Base-by-base conservation (phyloP, 2,888 invertebrate species). In the Furcula furcula region DNA sequence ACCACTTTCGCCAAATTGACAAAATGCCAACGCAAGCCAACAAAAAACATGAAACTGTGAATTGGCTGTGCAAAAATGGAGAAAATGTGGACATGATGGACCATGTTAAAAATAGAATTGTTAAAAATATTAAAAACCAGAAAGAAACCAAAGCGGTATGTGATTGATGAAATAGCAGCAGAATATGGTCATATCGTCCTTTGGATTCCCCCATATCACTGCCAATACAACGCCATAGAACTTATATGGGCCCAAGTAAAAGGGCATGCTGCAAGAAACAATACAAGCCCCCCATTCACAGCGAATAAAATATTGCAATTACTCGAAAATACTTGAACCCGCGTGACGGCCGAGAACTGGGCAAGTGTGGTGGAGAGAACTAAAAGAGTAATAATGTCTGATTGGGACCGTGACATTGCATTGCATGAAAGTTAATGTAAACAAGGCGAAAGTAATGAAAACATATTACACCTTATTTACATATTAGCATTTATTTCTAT, bases 101-200 rank as follows among this genome's bases (percentile, higher is more conserved):
- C 16, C n/a, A 2, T 20, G 9, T 4, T 20, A n/a, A 20, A 20
- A 20, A 9, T n/a, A n/a, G 20, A 20, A 4, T 20, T 20, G 9
- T 2, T 20, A n/a, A 20, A 20, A 4, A n/a, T 20, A n/a, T 5
- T 5, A 20, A 20, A 20, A 20, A n/a, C n/a, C n/a, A 20, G 9
- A 2, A 20, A 20, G 12, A 7, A 3, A 3, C 12, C 7, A 25
- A 29, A 29, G 19, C 14, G 29, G 19, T 29, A 29, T 11, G 29
- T 19, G 7, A 16, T 29, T 4, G 29, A 29, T 19, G 29, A 29
- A 29, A 19, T 29, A 19, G 29, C 29, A 29, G 19, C 19, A 11
- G 29, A 29, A 14, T 11, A 29, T 29, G 29, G 29, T 4, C 29
- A 29, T 18, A 29, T 13, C 9, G 19, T 29, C 11, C 5, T 19